phyloP scores from a whole-genome alignment of 2,888 invertebrate species.

The Gryllus longicercus region DNA sequence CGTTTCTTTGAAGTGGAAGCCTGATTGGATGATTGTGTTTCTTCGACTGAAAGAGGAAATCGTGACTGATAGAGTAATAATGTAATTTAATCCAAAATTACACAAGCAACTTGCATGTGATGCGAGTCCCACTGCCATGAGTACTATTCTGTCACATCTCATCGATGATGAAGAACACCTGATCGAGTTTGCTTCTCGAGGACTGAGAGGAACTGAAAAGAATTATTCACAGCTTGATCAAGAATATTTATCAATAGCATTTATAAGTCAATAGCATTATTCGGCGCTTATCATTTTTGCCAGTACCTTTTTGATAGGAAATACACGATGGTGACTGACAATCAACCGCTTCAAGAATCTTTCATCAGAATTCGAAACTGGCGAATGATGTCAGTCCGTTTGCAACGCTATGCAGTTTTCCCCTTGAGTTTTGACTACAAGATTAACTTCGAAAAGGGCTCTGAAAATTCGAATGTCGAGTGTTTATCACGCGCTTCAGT shows the following conservation, averaged over 20 bases:
- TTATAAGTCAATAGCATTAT: not conserved
- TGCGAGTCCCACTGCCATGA: not conserved
- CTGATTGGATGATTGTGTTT: not conserved
- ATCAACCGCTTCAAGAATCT: not conserved
- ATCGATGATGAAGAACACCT: not conserved
- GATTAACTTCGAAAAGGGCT: not conserved
- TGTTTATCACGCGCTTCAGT: not conserved
- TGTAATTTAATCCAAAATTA: not conserved
- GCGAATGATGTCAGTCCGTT: not conserved
- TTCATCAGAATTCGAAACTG: not conserved
- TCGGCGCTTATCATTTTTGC: not conserved
- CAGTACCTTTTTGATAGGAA: not conserved
- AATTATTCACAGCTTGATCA: conserved; percentile 2
- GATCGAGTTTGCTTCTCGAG: not conserved
- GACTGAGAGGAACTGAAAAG: not conserved
- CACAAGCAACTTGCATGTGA: not conserved
- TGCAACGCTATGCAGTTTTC: not conserved
- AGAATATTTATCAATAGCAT: not conserved
- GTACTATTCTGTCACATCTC: not conserved
- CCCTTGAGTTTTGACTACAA: not conserved
- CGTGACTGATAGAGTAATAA: not conserved
- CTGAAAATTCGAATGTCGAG: not conserved
- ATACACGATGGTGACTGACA: not conserved
- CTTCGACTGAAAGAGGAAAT: not conserved
- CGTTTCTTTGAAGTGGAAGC: not conserved